phyloP scores from a whole-genome alignment of 2,797 vertebrate genomes.

The Moxostoma hubbsi region DNA sequence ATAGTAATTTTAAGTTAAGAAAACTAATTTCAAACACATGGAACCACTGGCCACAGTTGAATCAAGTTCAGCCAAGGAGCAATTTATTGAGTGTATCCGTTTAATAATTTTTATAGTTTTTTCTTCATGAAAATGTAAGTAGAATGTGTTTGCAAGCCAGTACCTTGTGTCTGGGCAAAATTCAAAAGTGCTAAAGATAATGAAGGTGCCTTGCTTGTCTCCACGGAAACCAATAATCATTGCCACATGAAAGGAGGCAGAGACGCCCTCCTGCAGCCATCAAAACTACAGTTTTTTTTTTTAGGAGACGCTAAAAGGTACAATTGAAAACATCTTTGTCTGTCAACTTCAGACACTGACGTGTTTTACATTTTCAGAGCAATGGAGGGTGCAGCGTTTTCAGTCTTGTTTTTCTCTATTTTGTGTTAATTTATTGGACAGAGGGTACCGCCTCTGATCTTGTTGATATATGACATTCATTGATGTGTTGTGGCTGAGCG shows the following conservation, averaged over 20 bases:
- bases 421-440: conserved; percentile 6
- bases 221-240: conserved; percentile 41
- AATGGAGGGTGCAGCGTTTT: conserved; percentile 6
- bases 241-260: background rate
- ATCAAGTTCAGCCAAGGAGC: no score
- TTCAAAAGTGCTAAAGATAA: background rate
- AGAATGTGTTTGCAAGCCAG: background rate
- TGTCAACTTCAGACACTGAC: conserved; percentile 2
- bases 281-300: background rate
- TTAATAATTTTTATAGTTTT: no score
- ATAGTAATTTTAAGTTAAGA: no score
- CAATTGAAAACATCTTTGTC: conserved; percentile 34
- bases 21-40: no score
- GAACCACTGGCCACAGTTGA: no score
- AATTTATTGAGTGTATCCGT: no score
- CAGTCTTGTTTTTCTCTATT: conserved; percentile 1
- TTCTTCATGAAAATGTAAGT: no score
- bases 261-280: background rate
- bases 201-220: conserved; percentile 1
- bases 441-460: background rate
- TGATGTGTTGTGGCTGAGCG: conserved; percentile 16
- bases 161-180: background rate
- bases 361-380: conserved; percentile 17
- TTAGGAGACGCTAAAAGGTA: conserved; percentile 18
- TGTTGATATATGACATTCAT: conserved; percentile 26